A percentile compares a stretch with the other conserved stretches of the same genome.
Evolutionary conservation across 2,888 invertebrate species (phyloP).

Genomic region (Tinea trinotella): DNA sequence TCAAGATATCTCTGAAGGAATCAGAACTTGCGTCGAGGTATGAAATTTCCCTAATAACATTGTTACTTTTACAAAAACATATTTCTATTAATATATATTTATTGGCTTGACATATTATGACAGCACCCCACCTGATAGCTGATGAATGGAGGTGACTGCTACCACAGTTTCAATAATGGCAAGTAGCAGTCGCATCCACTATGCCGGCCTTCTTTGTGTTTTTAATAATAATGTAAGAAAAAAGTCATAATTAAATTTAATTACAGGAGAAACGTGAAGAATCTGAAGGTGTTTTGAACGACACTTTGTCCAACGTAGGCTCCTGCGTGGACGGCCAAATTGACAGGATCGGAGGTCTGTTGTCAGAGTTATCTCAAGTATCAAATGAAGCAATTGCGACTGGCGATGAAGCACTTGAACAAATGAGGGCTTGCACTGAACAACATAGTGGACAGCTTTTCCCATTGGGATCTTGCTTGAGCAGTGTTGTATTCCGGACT

Average conservation of each 20-base stretch:
- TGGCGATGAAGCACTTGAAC: constrained; percentile 33
- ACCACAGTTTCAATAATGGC: too few relatives aligned
- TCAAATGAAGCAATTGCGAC: constrained; percentile 34
- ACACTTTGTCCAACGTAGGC: constrained; percentile 34
- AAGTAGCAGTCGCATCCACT: too few relatives aligned
- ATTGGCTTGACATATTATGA: too few relatives aligned
- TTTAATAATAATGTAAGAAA: background rate
- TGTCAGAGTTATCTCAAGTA: constrained; percentile 31
- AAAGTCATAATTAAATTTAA: too few relatives aligned
- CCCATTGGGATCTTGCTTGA: constrained; percentile 42
- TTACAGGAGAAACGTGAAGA: constrained; percentile 37
- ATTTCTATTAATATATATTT: too few relatives aligned
- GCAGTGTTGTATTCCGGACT: constrained; percentile 38
- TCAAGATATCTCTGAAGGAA: constrained; percentile 33
- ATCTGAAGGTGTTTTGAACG: constrained; percentile 37
- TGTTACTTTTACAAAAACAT: too few relatives aligned
- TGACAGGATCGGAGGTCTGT: constrained; percentile 33
- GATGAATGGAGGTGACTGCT: too few relatives aligned
- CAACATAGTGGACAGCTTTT: constrained; percentile 33
- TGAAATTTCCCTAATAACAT: constrained; percentile 28
- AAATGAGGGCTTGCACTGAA: constrained; percentile 43
- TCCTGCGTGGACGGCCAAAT: constrained; percentile 43
- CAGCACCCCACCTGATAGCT: too few relatives aligned
- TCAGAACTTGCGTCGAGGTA: constrained; percentile 46
- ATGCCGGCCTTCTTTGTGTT: too few relatives aligned